Evolutionary conservation across 2,113 vertebrate genomes (phyloP).

Genomic region (Pygoscelis antarcticus): DNA sequence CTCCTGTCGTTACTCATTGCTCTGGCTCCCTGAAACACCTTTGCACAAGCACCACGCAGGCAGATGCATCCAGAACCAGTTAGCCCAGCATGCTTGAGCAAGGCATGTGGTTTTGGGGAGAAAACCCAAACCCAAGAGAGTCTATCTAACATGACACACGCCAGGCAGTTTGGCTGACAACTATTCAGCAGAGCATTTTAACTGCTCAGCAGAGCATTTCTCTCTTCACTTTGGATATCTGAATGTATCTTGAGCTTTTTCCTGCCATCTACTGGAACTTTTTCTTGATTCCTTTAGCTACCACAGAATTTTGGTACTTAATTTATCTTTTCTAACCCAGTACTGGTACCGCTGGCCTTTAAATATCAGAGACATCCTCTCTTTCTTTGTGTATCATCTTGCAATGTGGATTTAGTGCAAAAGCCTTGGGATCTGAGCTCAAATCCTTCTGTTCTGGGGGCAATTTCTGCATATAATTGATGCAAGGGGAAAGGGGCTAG

Average conservation of each 20-base stretch:
- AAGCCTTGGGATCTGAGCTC: neutral
- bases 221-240: neutral
- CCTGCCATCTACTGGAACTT: neutral
- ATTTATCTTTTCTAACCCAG: neutral
- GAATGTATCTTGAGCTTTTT: neutral
- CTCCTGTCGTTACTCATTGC: neutral
- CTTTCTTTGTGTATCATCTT: neutral
- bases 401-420: neutral
- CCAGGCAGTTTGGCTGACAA: rapidly evolving
- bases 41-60: rapidly evolving
- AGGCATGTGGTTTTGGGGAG: neutral
- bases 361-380: neutral
- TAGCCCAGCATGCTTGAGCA: neutral
- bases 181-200: neutral
- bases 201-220: neutral
- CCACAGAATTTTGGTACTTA: neutral
- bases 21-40: neutral
- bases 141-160: rapidly evolving
- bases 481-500: neutral
- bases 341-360: neutral
- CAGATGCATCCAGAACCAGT: rapidly evolving
- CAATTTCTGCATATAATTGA: neutral
- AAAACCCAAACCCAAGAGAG: neutral
- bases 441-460: neutral
- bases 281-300: neutral